These are phyloP conservation scores for Cirrhinus mrigala DNA, from an alignment of 2,797 vertebrate species.

Conservation along the genomic window DNA sequence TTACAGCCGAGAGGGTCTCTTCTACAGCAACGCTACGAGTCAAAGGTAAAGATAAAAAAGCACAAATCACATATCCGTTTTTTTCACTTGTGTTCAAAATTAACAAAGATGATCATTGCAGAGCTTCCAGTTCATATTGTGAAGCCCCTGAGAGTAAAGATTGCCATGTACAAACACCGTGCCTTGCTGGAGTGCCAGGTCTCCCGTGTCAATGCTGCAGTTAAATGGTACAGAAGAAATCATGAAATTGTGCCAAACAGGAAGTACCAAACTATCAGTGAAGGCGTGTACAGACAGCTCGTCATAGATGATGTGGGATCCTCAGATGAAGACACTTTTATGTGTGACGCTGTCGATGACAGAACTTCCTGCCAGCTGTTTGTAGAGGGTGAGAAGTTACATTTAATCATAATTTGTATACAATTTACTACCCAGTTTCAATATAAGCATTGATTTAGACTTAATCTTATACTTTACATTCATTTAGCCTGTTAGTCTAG, in stretches of 20 bases:
- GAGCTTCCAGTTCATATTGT: constrained; percentile 91
- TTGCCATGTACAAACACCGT: constrained; percentile 90
- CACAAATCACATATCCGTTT: not conserved
- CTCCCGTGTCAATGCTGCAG: constrained; percentile 87
- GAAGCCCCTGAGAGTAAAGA: constrained; percentile 91
- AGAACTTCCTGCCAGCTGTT: constrained; percentile 90
- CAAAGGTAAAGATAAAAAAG: constrained; percentile 74
- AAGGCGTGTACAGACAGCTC: constrained; percentile 91
- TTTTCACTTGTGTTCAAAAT: not conserved
- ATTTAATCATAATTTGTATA: not conserved
- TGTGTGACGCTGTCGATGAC: constrained; percentile 90
- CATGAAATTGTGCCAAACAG: constrained; percentile 77
- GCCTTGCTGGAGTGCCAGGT: constrained; percentile 94
- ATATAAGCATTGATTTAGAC: not conserved
- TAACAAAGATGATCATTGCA: constrained; percentile 62
- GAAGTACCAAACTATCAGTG: constrained; percentile 88
- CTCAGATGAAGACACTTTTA: constrained; percentile 93
- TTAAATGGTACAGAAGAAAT: constrained; percentile 88
- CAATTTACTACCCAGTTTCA: not conserved
- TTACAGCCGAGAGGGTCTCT: constrained; percentile 89
- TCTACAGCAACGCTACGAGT: constrained; percentile 87
- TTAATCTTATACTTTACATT: not conserved
- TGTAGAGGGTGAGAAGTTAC: constrained; percentile 87
- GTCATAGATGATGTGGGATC: constrained; percentile 86
- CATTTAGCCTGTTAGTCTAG: not conserved